phyloP scores from a whole-genome alignment of 2,888 invertebrate genomes.

The Leptodirus hochenwartii region DNA sequence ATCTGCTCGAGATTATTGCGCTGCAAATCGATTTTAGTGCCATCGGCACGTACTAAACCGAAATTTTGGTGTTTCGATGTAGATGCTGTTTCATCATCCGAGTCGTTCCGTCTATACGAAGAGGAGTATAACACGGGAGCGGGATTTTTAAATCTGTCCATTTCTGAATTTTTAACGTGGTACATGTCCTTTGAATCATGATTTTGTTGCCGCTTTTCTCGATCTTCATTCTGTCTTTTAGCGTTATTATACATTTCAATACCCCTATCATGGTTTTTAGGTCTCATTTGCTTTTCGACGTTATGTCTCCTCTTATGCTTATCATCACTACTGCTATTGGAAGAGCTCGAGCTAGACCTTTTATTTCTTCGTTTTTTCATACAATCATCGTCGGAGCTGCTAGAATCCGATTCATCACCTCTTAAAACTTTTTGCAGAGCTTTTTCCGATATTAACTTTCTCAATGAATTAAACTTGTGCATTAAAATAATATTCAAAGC shows the following conservation, averaged over 20 bases:
- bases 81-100: slow-evolving; percentile 11
- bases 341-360: no score
- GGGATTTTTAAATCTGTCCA: no score
- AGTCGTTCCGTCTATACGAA: slow-evolving; percentile 6
- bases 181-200: no score
- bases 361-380: slow-evolving; percentile 5
- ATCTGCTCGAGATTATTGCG: slow-evolving; percentile 6
- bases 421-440: slow-evolving; percentile 25
- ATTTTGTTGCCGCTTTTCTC: slow-evolving; percentile 4
- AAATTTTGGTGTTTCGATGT: slow-evolving; percentile 18
- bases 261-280: slow-evolving; percentile 3
- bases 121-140: slow-evolving; percentile 1
- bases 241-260: background rate
- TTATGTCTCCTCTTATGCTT: slow-evolving; percentile 9
- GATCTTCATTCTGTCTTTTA: background rate
- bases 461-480: slow-evolving; percentile 48
- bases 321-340: slow-evolving; percentile 6
- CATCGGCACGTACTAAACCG: slow-evolving; percentile 26
- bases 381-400: slow-evolving; percentile 6
- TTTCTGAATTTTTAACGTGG: no score
- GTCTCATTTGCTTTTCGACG: background rate
- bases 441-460: slow-evolving; percentile 30
- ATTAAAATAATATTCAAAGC: slow-evolving; percentile 51
- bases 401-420: slow-evolving; percentile 16
- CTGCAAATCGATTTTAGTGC: slow-evolving; percentile 17